Evolutionary conservation across 1,140 invertebrate genomes (phyloP).

Genomic region (Ips typographus): DNA sequence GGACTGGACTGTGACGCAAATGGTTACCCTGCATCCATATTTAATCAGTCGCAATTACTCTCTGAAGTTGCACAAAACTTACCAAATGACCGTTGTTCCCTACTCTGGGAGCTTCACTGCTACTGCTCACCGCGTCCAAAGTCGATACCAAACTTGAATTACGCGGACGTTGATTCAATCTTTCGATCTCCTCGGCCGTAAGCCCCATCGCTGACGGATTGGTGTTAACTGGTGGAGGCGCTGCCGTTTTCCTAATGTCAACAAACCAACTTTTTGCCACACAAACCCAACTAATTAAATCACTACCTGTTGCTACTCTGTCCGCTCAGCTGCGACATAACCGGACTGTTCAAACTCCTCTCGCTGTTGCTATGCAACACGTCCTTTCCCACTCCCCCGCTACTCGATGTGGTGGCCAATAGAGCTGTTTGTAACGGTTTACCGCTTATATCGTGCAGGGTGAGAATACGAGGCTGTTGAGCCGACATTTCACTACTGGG

Average conservation of each 20-base stretch:
- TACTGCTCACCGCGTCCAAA: slow-evolving; percentile 87
- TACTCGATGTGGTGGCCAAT: slow-evolving; percentile 83
- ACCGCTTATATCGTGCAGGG: slow-evolving; percentile 89
- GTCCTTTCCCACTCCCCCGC: slow-evolving; percentile 80
- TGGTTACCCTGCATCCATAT: slow-evolving; percentile 48
- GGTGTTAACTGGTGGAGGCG: slow-evolving; percentile 59
- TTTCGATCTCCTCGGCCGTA: slow-evolving; percentile 89
- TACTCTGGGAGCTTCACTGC: slow-evolving; percentile 76
- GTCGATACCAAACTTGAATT: slow-evolving; percentile 90
- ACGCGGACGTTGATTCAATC: slow-evolving; percentile 81
- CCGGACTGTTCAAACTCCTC: slow-evolving; percentile 84
- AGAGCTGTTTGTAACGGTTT: slow-evolving; percentile 87
- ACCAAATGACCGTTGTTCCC: slow-evolving; percentile 58
- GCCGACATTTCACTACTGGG: slow-evolving; percentile 89
- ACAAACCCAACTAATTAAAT: neutral
- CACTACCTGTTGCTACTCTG: slow-evolving; percentile 67
- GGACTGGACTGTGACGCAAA: slow-evolving; percentile 68
- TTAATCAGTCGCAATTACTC: neutral
- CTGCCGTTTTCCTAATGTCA: slow-evolving; percentile 49
- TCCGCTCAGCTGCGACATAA: slow-evolving; percentile 85
- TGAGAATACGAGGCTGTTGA: slow-evolving; percentile 87
- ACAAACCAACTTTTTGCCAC: slow-evolving; percentile 10
- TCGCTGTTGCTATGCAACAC: slow-evolving; percentile 85
- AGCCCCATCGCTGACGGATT: slow-evolving; percentile 74
- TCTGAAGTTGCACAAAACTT: neutral